Evolutionary conservation across 2,113 vertebrate genomes (phyloP).

Genomic region (Gallinago jamesoni): DNA sequence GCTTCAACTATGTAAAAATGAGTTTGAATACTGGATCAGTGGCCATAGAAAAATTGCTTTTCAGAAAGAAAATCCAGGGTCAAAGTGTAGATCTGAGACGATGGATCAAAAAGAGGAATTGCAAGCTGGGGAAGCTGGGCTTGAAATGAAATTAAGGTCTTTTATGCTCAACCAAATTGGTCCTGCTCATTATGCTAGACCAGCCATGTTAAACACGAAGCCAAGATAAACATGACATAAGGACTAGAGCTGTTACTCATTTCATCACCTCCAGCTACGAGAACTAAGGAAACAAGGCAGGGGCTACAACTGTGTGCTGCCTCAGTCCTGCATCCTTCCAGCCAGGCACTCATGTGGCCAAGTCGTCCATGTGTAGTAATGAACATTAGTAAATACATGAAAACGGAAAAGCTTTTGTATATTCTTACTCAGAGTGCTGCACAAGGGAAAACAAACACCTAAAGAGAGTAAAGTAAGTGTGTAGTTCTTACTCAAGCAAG

Average conservation of each 20-base stretch:
- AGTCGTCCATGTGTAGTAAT: neutral
- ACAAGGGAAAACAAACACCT: neutral
- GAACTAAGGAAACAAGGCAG: neutral
- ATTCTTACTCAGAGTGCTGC: neutral
- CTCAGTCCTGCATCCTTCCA: neutral
- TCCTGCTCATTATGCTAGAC: neutral
- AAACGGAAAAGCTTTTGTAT: neutral
- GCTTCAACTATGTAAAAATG: neutral
- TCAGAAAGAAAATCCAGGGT: neutral
- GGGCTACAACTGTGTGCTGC: neutral
- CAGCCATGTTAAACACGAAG: neutral
- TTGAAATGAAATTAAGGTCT: neutral
- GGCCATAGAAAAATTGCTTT: neutral
- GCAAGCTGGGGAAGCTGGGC: neutral
- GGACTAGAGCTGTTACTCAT: neutral
- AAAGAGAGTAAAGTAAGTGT: neutral
- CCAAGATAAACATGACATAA: neutral
- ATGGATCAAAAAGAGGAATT: neutral
- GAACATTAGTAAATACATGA: neutral
- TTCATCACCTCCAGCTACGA: neutral
- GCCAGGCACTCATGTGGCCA: neutral
- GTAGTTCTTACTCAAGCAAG: neutral
- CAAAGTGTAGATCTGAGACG: neutral
- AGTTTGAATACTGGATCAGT: neutral
- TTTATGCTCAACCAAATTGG: neutral